phyloP scores from a whole-genome alignment of 1,140 invertebrate genomes.

The Sipha flava region DNA sequence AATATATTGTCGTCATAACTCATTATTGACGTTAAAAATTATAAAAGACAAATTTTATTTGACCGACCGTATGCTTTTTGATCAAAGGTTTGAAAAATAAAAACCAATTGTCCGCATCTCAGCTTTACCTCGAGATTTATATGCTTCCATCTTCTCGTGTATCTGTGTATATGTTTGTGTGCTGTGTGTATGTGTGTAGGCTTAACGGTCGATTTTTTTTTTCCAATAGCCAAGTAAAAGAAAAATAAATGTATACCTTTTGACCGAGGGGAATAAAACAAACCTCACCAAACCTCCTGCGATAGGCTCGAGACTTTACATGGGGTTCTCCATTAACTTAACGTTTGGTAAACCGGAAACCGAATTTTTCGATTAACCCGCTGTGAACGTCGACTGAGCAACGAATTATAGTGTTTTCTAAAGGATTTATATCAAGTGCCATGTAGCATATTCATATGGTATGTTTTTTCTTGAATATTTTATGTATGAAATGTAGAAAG shows the following conservation, averaged over 20 bases:
- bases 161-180: neutral
- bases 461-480: neutral
- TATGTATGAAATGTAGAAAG: neutral
- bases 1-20: neutral
- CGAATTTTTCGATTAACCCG: conserved; percentile 26
- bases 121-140: neutral
- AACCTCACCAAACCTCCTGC: neutral
- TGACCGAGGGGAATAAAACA: neutral
- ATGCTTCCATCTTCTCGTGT: neutral
- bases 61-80: neutral
- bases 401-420: neutral
- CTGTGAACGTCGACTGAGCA: neutral
- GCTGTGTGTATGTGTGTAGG: neutral
- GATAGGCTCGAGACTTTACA: neutral
- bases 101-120: neutral
- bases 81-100: neutral
- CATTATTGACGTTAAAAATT: neutral
- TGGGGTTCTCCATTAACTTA: conserved; percentile 10
- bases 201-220: neutral
- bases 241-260: neutral
- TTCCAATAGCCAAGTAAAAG: neutral
- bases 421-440: neutral
- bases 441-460: neutral
- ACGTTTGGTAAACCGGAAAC: conserved; percentile 4
- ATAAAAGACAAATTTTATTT: too few species aligned